phyloP scores from a whole-genome alignment of 2,888 invertebrate genomes.

The Phyllotreta striolata region DNA sequence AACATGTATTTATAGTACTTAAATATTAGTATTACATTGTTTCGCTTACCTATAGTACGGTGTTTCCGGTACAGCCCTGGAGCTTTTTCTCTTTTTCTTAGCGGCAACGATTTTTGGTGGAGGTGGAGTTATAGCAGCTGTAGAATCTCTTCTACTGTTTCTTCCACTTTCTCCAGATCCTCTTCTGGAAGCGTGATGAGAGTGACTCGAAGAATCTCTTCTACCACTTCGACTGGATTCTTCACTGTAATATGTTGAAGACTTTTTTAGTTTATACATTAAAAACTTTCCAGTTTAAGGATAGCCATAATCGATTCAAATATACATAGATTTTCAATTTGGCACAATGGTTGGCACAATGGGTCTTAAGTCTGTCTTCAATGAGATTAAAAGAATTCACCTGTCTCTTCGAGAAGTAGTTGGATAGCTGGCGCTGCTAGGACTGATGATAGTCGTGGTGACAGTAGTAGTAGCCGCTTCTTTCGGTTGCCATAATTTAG shows the following conservation, averaged over 20 bases:
- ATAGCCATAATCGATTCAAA: too few relatives aligned
- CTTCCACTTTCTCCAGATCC: slow-evolving; percentile 76
- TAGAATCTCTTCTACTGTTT: slow-evolving; percentile 72
- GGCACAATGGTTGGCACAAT: too few relatives aligned
- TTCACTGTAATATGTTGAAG: slow-evolving; percentile 50
- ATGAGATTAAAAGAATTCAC: too few relatives aligned
- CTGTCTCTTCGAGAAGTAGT: slow-evolving; percentile 48
- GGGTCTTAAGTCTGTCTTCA: too few relatives aligned
- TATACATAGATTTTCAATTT: too few relatives aligned
- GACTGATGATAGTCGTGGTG: slow-evolving; percentile 60
- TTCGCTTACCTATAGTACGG: slow-evolving; percentile 59
- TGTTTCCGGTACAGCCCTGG: slow-evolving; percentile 64
- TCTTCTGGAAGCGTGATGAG: slow-evolving; percentile 66
- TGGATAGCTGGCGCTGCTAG: slow-evolving; percentile 47
- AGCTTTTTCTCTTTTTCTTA: slow-evolving; percentile 69
- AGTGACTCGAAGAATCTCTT: slow-evolving; percentile 71
- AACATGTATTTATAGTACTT: not conserved
- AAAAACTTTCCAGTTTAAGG: slow-evolving; percentile 9
- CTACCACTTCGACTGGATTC: slow-evolving; percentile 64
- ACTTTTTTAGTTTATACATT: not conserved
- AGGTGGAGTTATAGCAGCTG: slow-evolving; percentile 65
- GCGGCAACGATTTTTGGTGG: slow-evolving; percentile 68
- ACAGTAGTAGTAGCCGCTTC: slow-evolving; percentile 66
- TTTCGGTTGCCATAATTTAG: slow-evolving; percentile 74
- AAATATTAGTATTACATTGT: not conserved